Percentiles rank a stretch among this genome's conserved stretches.
Conservation (phyloP, 2,797 vertebrate species). For the Bucorvus abyssinicus region DNA sequence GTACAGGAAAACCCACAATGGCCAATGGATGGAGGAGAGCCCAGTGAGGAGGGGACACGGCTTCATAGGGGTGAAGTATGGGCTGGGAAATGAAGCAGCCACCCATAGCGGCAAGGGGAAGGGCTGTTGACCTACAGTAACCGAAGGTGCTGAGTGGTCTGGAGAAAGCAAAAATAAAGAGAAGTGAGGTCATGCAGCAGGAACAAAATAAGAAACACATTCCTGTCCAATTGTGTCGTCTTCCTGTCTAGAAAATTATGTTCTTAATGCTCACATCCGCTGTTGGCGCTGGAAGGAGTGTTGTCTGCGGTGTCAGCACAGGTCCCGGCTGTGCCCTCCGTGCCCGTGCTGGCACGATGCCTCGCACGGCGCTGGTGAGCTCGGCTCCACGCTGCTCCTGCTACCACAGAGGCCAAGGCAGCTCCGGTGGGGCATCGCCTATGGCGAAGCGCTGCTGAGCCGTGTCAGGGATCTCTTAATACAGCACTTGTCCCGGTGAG, state of each 20-base stretch:
- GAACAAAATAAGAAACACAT: neutral
- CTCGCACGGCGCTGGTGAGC: neutral
- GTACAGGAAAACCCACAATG: accelerated
- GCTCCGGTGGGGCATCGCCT: accelerated
- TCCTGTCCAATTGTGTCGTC: slow-evolving; percentile 12
- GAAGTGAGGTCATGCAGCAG: neutral
- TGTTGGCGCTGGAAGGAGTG: neutral
- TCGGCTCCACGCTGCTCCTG: accelerated
- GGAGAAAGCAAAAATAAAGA: neutral
- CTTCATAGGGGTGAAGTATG: accelerated
- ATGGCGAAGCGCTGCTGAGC: accelerated
- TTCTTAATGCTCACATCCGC: neutral
- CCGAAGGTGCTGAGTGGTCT: neutral
- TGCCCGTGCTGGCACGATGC: accelerated
- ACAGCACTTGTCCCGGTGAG: neutral
- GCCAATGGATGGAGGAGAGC: neutral
- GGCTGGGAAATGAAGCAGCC: neutral
- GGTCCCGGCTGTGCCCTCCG: neutral
- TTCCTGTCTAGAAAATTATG: neutral
- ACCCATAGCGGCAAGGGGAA: neutral
- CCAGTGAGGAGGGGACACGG: accelerated
- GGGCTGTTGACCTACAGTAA: neutral
- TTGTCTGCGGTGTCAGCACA: accelerated
- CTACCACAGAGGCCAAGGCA: accelerated
- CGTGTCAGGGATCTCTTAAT: neutral